phyloP scores from a whole-genome alignment of 2,113 vertebrate genomes.

The Podarcis cretensis region DNA sequence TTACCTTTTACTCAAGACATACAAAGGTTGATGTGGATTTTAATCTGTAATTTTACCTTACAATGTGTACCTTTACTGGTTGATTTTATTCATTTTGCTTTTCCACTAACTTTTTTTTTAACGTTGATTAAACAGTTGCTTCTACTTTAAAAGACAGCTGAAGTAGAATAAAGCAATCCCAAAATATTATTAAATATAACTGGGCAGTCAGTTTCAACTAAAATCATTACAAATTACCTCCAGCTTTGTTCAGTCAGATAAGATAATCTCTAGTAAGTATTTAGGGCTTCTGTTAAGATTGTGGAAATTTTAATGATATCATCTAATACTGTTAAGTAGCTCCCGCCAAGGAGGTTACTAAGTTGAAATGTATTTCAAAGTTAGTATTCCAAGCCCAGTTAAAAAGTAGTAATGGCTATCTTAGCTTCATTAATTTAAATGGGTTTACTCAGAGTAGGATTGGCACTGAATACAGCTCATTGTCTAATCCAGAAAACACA shows the following conservation, averaged over 20 bases:
- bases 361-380: conserved; percentile 14
- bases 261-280: background rate
- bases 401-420: background rate
- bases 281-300: background rate
- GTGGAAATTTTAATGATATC: background rate
- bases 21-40: too few relatives aligned
- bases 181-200: background rate
- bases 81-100: too few relatives aligned
- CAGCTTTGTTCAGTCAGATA: background rate
- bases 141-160: background rate
- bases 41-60: too few relatives aligned
- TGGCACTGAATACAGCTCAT: background rate
- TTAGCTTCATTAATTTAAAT: too few relatives aligned
- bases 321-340: conserved; percentile 19
- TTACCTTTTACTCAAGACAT: too few relatives aligned
- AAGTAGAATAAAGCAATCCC: background rate
- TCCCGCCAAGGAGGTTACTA: conserved; percentile 18
- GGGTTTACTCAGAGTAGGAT: too few relatives aligned
- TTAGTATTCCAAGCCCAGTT: background rate
- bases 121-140: background rate
- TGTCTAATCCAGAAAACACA: background rate
- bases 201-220: background rate
- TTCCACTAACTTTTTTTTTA: too few relatives aligned
- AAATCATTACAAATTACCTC: background rate
- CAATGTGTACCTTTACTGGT: too few relatives aligned